Percentiles rank a stretch among this genome's conserved stretches.
Evolutionary conservation across 2,797 vertebrate genomes (phyloP).

Genomic region (Gallinago solitaria): DNA sequence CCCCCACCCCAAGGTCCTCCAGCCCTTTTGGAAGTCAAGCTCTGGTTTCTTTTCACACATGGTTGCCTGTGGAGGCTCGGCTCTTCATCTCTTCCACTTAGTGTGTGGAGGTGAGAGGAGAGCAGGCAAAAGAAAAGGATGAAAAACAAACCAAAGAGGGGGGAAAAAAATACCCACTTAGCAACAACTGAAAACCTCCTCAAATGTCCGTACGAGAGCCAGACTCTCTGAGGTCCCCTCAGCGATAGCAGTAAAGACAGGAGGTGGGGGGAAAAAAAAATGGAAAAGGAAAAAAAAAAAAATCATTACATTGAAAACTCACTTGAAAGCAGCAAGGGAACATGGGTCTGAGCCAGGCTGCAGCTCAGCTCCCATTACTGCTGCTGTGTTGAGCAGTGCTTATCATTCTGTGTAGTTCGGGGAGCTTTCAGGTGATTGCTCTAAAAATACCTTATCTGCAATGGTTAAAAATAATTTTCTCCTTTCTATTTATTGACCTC

Average conservation of each 20-base stretch:
- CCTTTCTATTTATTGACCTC: conserved; percentile 49
- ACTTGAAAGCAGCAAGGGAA: not conserved
- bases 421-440: conserved; percentile 56
- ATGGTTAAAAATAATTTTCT: conserved; percentile 54
- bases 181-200: not conserved
- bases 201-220: rapidly evolving
- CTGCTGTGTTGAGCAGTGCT: not conserved
- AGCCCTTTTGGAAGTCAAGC: not conserved
- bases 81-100: not conserved
- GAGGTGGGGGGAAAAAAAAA: not conserved
- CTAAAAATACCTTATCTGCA: conserved; percentile 62
- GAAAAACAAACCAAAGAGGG: not conserved
- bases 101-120: not conserved
- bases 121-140: not conserved
- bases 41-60: not conserved
- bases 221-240: not conserved
- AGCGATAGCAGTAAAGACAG: not conserved
- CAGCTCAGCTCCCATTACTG: not conserved
- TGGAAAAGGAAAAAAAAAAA: not conserved
- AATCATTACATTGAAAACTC: not conserved
- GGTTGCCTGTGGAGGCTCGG: not conserved
- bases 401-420: not conserved
- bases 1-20: not conserved
- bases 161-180: not conserved
- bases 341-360: not conserved